Base-by-base conservation (phyloP, 2,888 invertebrate genomes). In the Cryptophagus acutangulus region DNA sequence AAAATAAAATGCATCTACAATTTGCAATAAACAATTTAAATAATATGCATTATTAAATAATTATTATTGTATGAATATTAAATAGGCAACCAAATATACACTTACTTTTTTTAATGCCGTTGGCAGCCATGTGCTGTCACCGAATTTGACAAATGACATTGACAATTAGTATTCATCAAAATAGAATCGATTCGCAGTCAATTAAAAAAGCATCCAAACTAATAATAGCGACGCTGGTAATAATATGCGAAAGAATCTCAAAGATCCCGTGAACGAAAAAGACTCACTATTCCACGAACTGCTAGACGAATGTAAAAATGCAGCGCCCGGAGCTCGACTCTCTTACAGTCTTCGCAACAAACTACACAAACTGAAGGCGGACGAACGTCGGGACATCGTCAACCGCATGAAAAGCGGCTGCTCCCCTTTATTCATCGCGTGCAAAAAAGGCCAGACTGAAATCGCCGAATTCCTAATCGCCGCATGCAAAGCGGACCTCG, bases 391-490 rank as follows among this genome's bases (percentile, higher is more conserved):
- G 51, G 81, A 81, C 56, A 76, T 89, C 54, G 84, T 81, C 14
- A 75, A 76, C 51, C 77, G 83, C 41, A 73, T 78, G 42, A 79
- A 79, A 58, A 84, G 84, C 54, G 87, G 86, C 12, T 87, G 87
- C 71, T 81, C 89, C 25, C 88, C 90, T 26, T 73, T 91, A 54
- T 90, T 91, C 68, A 76, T 83, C 49, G 84, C 84, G 3, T 80
- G 81, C 63, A 81, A 83, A 70, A 78, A 83, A 58, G 90, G 90
- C 36, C 85, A 87, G 68, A 78, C 81, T 10, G 85, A 87, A 69
- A 81, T 91, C 46, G 90, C 85, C 6, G 87, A 90, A 66, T 93
- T 89, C 71, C 75, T 94, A 25, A 79, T 92, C 49, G 80, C 78
- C 41, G 79, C 81, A 40, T 93, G 93, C 69, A 76, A 76, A 58